phyloP scores from a whole-genome alignment of 2,888 invertebrate species.

The Apamea anceps region DNA sequence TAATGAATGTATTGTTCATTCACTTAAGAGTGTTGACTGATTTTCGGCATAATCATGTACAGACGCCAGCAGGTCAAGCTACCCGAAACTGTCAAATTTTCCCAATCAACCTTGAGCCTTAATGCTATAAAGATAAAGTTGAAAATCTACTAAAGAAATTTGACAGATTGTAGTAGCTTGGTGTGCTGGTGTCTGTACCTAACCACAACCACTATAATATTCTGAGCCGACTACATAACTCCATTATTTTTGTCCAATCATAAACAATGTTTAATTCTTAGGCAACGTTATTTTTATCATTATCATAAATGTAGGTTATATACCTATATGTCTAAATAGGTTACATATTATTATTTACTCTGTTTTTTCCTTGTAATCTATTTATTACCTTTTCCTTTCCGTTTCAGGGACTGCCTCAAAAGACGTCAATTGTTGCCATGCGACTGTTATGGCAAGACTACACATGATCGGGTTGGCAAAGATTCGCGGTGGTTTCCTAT shows the following conservation, averaged over 20 bases:
- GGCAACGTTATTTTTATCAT: background rate
- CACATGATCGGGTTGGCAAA: background rate
- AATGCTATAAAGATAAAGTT: too few relatives aligned
- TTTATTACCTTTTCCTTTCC: slow-evolving; percentile 5
- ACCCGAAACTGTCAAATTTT: too few relatives aligned
- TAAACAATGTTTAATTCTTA: background rate
- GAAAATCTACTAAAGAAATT: too few relatives aligned
- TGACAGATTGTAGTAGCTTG: too few relatives aligned
- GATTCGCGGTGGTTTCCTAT: background rate
- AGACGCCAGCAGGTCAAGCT: too few relatives aligned
- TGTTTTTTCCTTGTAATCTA: background rate
- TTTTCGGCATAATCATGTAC: slow-evolving; percentile 18
- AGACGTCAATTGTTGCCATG: slow-evolving; percentile 3
- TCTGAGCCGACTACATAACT: background rate
- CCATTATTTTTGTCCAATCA: slow-evolving; percentile 5
- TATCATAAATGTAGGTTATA: background rate
- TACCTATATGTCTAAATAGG: background rate
- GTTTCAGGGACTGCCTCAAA: slow-evolving; percentile 2
- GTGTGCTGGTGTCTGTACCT: too few relatives aligned
- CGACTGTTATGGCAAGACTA: background rate
- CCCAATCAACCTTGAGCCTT: too few relatives aligned
- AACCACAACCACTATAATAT: background rate
- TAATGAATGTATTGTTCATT: background rate
- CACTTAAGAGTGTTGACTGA: background rate
- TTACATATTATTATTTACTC: background rate